Evolutionary conservation across 2,888 invertebrate species (phyloP).

Genomic region (Lottia scabra): DNA sequence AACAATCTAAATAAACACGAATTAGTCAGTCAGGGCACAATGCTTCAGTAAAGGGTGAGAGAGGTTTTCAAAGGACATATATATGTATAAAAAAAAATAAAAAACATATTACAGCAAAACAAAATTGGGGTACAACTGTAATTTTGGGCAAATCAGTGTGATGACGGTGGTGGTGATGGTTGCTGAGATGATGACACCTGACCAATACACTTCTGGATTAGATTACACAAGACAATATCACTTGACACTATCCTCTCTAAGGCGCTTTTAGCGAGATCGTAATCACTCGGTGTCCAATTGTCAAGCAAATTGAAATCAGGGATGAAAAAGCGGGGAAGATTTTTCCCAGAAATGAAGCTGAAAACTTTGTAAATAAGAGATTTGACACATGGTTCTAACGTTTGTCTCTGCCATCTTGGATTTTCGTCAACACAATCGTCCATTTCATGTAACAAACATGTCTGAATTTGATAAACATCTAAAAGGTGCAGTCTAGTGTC

Average conservation of each 20-base stretch:
- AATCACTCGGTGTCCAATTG: constrained; percentile 36
- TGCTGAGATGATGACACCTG: no score
- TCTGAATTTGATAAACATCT: constrained; percentile 56
- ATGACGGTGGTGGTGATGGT: no score
- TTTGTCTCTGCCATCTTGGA: constrained; percentile 57
- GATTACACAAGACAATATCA: constrained; percentile 46
- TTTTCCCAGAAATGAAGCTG: constrained; percentile 37
- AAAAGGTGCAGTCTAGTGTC: constrained; percentile 46
- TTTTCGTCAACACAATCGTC: constrained; percentile 55
- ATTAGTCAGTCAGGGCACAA: no score
- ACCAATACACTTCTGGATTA: constrained; percentile 22
- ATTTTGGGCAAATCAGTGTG: no score
- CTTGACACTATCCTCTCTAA: constrained; percentile 42
- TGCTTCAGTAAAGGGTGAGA: no score
- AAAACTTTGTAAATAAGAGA: constrained; percentile 47
- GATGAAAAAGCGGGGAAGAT: constrained; percentile 58
- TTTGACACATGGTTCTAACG: constrained; percentile 48
- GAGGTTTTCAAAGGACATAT: no score
- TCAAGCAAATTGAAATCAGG: constrained; percentile 49
- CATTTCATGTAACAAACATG: constrained; percentile 55
- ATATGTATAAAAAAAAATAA: no score
- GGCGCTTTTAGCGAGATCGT: constrained; percentile 41
- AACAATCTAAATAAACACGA: no score
- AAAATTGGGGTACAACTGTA: no score
- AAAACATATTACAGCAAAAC: no score